phyloP scores from a whole-genome alignment of 2,797 vertebrate genomes.

The Halcyon smyrnensis region DNA sequence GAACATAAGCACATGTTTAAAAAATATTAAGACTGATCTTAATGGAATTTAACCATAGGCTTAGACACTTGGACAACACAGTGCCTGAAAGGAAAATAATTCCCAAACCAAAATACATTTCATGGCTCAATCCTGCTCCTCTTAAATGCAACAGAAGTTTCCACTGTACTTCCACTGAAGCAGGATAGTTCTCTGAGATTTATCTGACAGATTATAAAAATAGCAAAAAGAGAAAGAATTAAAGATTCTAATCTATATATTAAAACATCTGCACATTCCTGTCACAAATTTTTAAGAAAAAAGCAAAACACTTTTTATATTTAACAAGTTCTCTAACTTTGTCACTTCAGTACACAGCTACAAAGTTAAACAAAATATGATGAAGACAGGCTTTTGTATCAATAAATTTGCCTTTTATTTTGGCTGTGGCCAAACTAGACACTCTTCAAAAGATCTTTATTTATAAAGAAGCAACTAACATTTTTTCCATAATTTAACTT shows the following conservation, averaged over 20 bases:
- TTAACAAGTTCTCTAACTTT: slow-evolving; percentile 64
- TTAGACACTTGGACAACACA: neutral
- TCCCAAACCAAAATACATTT: slow-evolving; percentile 5
- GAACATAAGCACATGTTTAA: neutral
- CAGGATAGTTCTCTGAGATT: slow-evolving; percentile 46
- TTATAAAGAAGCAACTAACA: slow-evolving; percentile 71
- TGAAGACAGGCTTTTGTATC: slow-evolving; percentile 60
- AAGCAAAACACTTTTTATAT: slow-evolving; percentile 63
- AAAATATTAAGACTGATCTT: slow-evolving; percentile 19
- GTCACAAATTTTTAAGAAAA: slow-evolving; percentile 68
- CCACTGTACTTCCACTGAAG: slow-evolving; percentile 1
- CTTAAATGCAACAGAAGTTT: slow-evolving; percentile 12
- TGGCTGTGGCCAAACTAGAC: slow-evolving; percentile 72
- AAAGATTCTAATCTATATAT: slow-evolving; percentile 73
- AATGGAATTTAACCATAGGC: neutral
- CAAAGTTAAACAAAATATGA: slow-evolving; percentile 61
- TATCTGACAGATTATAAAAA: slow-evolving; percentile 42
- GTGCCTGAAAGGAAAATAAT: slow-evolving; percentile 1
- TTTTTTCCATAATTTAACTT: slow-evolving; percentile 73
- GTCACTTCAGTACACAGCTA: slow-evolving; percentile 60
- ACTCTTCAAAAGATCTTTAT: slow-evolving; percentile 70
- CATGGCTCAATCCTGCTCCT: slow-evolving; percentile 39
- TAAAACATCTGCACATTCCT: slow-evolving; percentile 78
- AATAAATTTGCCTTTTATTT: slow-evolving; percentile 65
- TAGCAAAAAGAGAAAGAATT: slow-evolving; percentile 19